phyloP scores from a whole-genome alignment of 2,113 vertebrate species.

The Mastomys natalensis region DNA sequence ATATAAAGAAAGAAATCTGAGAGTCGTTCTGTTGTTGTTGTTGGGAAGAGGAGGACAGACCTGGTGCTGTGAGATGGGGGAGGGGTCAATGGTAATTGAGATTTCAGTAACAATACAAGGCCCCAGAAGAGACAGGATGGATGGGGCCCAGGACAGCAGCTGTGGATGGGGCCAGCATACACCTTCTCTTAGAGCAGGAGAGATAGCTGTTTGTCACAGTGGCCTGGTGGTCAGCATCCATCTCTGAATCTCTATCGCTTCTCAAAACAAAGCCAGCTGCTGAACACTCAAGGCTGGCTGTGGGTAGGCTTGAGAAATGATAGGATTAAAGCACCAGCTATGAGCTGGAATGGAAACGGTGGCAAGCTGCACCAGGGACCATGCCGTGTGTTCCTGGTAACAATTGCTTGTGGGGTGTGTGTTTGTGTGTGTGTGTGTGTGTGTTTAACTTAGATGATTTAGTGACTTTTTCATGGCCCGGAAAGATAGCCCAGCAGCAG shows the following conservation, averaged over 20 bases:
- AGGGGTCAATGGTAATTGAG: background rate
- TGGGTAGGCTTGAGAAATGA: background rate
- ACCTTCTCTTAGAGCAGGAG: background rate
- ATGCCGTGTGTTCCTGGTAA: background rate
- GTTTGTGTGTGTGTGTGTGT: background rate
- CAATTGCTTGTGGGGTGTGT: too few species aligned
- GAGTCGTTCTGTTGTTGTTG: background rate
- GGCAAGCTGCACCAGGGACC: background rate
- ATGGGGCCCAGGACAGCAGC: background rate
- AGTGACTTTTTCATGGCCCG: background rate
- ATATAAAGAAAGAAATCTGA: background rate
- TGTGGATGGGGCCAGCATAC: too few species aligned
- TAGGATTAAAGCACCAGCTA: background rate
- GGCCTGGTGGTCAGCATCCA: background rate
- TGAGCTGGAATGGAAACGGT: background rate
- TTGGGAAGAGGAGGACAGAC: background rate
- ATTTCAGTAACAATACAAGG: background rate
- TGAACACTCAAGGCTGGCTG: background rate
- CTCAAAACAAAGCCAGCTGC: background rate
- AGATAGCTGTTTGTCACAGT: background rate
- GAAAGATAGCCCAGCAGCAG: background rate
- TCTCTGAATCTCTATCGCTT: background rate
- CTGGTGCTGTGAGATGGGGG: background rate
- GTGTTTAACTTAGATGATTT: background rate
- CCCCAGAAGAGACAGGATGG: background rate